Conservation (phyloP, 2,113 vertebrate species). For the Noturus placidus region DNA sequence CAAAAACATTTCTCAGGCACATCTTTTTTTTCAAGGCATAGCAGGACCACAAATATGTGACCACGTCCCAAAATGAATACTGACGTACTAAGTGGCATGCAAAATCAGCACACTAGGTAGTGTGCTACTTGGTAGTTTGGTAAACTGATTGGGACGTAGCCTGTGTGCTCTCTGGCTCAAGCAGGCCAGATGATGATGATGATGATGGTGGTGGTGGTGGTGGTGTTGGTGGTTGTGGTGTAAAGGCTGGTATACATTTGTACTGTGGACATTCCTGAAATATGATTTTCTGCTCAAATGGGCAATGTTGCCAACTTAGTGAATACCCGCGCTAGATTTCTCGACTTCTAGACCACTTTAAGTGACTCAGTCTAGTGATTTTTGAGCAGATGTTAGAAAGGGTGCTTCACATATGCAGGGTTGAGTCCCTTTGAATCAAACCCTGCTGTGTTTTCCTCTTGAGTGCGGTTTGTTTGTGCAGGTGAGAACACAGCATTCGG, state of each 20-base stretch:
- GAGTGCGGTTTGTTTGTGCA: neutral
- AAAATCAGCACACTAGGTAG: neutral
- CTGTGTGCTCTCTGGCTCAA: neutral
- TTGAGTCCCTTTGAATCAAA: neutral
- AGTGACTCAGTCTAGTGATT: neutral
- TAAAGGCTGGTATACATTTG: slow-evolving; percentile 41
- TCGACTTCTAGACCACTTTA: neutral
- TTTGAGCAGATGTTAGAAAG: neutral
- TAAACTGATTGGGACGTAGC: neutral
- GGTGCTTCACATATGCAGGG: neutral
- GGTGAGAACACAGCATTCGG: too few species aligned
- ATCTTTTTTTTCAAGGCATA: neutral
- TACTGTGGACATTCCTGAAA: slow-evolving; percentile 18
- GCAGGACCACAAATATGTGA: neutral
- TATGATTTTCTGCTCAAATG: neutral
- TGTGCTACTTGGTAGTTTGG: neutral
- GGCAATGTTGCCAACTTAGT: neutral
- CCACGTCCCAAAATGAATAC: neutral
- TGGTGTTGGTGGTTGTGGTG: slow-evolving; percentile 70
- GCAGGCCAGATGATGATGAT: slow-evolving; percentile 57
- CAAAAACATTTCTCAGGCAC: neutral
- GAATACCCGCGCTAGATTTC: neutral
- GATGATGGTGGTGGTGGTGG: slow-evolving; percentile 62
- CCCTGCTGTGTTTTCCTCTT: neutral
- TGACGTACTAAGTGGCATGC: neutral